Evolutionary conservation across 1,140 invertebrate species (phyloP), one percentile per base, ranked within the genome.

Genomic region (Listronotus bonariensis): DNA sequence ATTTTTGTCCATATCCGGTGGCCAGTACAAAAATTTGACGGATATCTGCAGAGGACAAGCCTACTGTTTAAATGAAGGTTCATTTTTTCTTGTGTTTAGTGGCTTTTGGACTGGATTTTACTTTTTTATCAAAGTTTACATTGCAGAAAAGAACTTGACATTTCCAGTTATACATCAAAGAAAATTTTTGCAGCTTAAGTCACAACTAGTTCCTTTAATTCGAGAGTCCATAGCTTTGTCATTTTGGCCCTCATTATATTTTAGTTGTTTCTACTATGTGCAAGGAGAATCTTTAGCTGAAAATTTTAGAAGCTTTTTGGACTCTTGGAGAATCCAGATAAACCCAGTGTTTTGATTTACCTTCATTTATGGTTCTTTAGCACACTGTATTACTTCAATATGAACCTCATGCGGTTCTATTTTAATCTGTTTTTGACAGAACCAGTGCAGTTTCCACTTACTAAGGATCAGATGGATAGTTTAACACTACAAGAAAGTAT

Each of bases 351-450:
- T 53, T 76, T 82, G 2, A 82, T 90, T 46, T 80, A 89, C 67
- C 83, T 88, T 65, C 84, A 86, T 53, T 73, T 84, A 0, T 91
- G 87, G 87, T 76, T 88, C 11, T 86, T 89, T 60, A 81, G 85
- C n/a, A 82, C 85, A 7, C 79, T 89, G 18, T 89, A 89, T 65
- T 78, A 87, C 32, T 80, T 89, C 41, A 88, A 85, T 48, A 86
- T 88, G 76, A 85, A 87, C 70, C 82, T 84, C 0, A 89, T 90
- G 83, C 83, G 83, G 70, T 78, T 86, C 43, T 81, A 90, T 38
- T 91, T 89, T 58, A 84, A 88, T 66, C 82, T 89, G 67, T 82
- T 87, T 61, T 74, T 92, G 12, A 88, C 88, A 0, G 86, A 90
- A 77, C 85, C 85, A 70, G 78, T 86, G 65, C 79, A 82, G 8